Base-by-base conservation (phyloP, 2,113 vertebrate genomes). In the Dasyornis broadbenti region DNA sequence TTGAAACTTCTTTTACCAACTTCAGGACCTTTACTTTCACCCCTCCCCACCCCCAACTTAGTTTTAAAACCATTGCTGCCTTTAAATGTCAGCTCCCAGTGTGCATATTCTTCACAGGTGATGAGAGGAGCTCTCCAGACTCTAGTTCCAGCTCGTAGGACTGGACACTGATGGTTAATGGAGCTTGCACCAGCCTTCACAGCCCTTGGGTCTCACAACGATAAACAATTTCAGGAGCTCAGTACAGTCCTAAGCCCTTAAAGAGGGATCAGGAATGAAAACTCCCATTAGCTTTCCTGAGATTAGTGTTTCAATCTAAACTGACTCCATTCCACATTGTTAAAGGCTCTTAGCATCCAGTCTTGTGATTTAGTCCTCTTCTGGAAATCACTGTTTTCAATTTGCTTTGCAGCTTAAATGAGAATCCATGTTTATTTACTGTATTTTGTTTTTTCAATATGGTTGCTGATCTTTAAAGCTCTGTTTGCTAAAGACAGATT, bases 211-310 rank as follows among this genome's bases (percentile, higher is more conserved):
- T 73, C 42, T 78, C 86, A 61, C 1, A 5, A 53, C 6, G 8
- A 77, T 50, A 86, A 95, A 81, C 61, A 89, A 92, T 77, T 90
- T 92, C 3, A 3, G 54, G 83, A 94, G 65, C 72, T 71, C 83
- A 82, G 56, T 15, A n/a, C 42, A 86, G 47, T 83, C 49, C 49
- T 53, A 95, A 84, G 56, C 0, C 0, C 72, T 89, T 92, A 86
- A 94, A 75, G 37, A 86, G 76, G 69, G 57, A 91, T 89, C 60
- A 87, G 72, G 70, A 95, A 86, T 75, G 49, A 92, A 92, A 97
- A 93, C 44, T 83, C 39, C 52, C 54, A 90, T 63, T 80, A 86
- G 85, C 52, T 86, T 70, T 56, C 76, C 37, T 37, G 44, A 81
- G 77, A 84, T 88, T 71, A 94, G 70, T 44, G 77, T 87, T 92